Base-by-base conservation (phyloP, 1,140 invertebrate species). In the Drosophila erecta region DNA sequence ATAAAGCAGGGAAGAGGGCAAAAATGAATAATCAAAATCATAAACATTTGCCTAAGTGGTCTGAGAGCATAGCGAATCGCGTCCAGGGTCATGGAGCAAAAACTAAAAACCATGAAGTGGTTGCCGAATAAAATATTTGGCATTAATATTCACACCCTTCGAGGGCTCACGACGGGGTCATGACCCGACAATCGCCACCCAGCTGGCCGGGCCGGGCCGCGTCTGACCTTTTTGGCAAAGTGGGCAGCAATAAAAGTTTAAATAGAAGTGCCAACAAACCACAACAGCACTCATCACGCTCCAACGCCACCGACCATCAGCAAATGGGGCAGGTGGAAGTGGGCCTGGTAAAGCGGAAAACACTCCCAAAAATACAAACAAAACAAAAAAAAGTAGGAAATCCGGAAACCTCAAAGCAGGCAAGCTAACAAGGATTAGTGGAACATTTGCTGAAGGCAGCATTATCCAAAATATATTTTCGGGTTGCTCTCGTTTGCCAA, bases 181-280 rank as follows among this genome's bases (percentile, higher is more conserved):
- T 57, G 67, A 71, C 65, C 66, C 44, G 60, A 24, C 53, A 46
- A 47, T 38, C 41, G 11, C 37, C 60, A 71, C 60, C 69, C 61
- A 49, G 50, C 79, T 50, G 60, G 27, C 27, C 35, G 0, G 35
- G 12, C 14, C 41, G n/a, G n/a, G n/a, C n/a, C n/a, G n/a, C n/a
- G n/a, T n/a, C n/a, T 60, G 65, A 84, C 80, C 76, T 84, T 84
- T 83, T 79, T 79, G 69, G 75, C 66, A 81, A 87, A 79, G 67
- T 81, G 79, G 78, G 75, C 83, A 70, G 83, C 76, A 87, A 87
- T 87, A 87, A 87, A 87, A 89, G 83, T 87, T 87, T 87, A 87
- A 87, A 87, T 89, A 87, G 79, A 89, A 89, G 84, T 86, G 75
- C 79, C 83, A 87, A 87, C 83, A 87, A 87, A 83, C 83, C 83